Percentiles rank a stretch among this genome's conserved stretches.
These are phyloP conservation scores for Empis stercorea DNA, from an alignment of 2,888 invertebrate genomes.

Conservation along the genomic window DNA sequence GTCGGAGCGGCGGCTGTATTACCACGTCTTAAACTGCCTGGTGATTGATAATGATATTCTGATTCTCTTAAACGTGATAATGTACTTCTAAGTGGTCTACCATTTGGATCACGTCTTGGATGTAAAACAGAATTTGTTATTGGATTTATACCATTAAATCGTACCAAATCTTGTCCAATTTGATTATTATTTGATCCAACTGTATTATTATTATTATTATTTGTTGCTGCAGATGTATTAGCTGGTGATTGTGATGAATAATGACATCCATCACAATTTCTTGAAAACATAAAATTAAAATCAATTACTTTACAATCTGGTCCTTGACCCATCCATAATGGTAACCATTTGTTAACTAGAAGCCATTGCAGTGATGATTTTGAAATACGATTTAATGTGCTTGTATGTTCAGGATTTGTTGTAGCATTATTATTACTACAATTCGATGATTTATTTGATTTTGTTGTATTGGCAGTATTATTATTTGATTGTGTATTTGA, in stretches of 20 bases:
- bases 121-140: conserved; percentile 10
- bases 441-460: neutral
- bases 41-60: conserved; percentile 12
- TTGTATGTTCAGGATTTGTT: conserved; percentile 21
- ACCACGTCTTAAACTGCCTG: conserved; percentile 1
- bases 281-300: conserved; percentile 38
- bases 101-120: conserved; percentile 21
- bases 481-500: conserved; percentile 12
- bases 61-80: conserved; percentile 27
- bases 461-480: neutral
- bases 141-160: conserved; percentile 25
- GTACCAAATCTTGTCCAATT: conserved; percentile 30
- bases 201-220: conserved; percentile 24
- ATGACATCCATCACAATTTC: conserved; percentile 34
- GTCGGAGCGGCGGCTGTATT: conserved; percentile 13
- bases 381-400: conserved; percentile 40
- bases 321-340: conserved; percentile 47
- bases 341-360: conserved; percentile 52
- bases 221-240: conserved; percentile 16
- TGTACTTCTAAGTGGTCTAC: conserved; percentile 28
- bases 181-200: conserved; percentile 23
- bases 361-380: conserved; percentile 53
- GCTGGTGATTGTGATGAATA: conserved; percentile 18
- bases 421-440: conserved; percentile 8
- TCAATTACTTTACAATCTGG: conserved; percentile 40